Evolutionary conservation across 2,113 vertebrate species (phyloP).

Genomic region (Rhinoderma darwinii): DNA sequence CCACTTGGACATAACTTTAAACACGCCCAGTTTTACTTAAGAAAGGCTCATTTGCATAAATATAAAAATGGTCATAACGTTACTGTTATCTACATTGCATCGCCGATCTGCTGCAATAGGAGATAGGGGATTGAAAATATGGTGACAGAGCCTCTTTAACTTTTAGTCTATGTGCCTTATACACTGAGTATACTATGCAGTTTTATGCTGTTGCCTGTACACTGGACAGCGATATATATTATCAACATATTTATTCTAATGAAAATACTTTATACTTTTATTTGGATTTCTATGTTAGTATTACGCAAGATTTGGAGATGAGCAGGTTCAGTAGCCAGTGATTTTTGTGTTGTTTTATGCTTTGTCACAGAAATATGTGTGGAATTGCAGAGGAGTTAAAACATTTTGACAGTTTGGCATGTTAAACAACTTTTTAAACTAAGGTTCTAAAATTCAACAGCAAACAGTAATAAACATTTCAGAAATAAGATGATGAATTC

Average conservation of each 20-base stretch:
- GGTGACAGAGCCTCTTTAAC: no score
- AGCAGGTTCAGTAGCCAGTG: background rate
- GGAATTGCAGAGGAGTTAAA: constrained; percentile 32
- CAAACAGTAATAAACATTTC: constrained; percentile 37
- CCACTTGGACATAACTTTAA: no score
- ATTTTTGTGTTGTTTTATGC: constrained; percentile 33
- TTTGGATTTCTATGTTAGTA: background rate
- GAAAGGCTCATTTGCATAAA: no score
- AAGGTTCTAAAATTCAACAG: constrained; percentile 1
- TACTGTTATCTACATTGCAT: no score
- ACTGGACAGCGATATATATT: background rate
- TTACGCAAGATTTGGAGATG: background rate
- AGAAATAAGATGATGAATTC: constrained; percentile 9
- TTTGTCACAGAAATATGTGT: constrained; percentile 34
- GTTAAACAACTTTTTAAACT: background rate
- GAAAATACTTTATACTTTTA: background rate
- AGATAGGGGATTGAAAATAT: no score
- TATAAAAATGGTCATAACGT: no score
- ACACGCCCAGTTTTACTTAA: no score
- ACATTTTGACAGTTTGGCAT: constrained; percentile 15
- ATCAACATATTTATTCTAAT: background rate
- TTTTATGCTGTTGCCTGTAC: background rate
- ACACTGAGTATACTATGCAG: no score
- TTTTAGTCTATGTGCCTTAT: no score
- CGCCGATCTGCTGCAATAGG: no score